A percentile compares a stretch with the other conserved stretches of the same genome.
Conservation (phyloP, 1,140 invertebrate genomes). For the Platyscapa corneri region DNA sequence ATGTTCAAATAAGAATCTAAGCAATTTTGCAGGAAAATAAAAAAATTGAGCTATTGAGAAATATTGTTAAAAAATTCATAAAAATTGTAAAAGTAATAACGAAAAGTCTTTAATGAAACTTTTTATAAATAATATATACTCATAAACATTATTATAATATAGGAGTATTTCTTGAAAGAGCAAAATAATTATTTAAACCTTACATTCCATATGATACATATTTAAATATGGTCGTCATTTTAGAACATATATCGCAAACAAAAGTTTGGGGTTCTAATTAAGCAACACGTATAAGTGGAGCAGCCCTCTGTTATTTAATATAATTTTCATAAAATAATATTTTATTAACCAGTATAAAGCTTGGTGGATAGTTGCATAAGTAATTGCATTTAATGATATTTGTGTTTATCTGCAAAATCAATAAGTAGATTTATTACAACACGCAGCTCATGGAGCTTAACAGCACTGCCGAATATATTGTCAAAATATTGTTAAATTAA, state of each 20-base stretch:
- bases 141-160: no score
- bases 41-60: no score
- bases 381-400: slow-evolving; percentile 17
- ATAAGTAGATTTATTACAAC: background rate
- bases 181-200: no score
- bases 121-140: background rate
- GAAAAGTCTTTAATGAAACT: background rate
- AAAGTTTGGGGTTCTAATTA: background rate
- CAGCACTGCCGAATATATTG: background rate
- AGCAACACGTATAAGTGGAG: no score
- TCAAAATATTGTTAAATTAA: background rate
- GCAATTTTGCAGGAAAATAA: no score
- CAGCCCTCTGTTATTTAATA: background rate
- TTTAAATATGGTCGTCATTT: no score
- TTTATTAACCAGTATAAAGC: background rate
- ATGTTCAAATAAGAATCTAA: background rate
- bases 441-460: no score
- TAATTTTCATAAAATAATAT: slow-evolving; percentile 14
- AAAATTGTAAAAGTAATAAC: background rate
- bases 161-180: no score
- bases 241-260: background rate
- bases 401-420: background rate
- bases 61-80: no score
- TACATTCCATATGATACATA: no score
- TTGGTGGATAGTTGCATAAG: background rate